These are phyloP conservation scores for Maniola hyperantus DNA, from an alignment of 2,888 invertebrate genomes.

Conservation along the genomic window DNA sequence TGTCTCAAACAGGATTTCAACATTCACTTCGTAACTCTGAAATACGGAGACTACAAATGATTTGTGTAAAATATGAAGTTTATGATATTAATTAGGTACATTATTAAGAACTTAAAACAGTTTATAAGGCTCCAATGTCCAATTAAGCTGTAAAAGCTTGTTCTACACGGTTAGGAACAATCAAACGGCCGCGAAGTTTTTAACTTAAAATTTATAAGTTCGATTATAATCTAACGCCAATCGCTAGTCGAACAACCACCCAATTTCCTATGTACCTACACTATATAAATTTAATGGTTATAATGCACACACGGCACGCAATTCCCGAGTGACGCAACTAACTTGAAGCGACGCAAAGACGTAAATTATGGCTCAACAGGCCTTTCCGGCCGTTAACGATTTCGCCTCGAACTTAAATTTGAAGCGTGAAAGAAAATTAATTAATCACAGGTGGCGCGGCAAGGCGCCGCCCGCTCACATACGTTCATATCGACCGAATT, in stretches of 20 bases:
- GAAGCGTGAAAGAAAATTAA: conserved; percentile 78
- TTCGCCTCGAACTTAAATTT: conserved; percentile 70
- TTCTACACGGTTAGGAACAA: conserved; percentile 5
- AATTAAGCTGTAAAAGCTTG: conserved; percentile 8
- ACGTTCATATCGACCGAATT: conserved; percentile 23
- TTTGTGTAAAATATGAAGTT: conserved; percentile 1
- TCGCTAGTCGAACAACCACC: conserved; percentile 72
- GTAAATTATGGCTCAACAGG: conserved; percentile 79
- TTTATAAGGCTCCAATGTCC: not conserved
- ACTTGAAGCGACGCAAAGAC: conserved; percentile 67
- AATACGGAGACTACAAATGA: not conserved
- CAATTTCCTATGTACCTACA: conserved; percentile 75
- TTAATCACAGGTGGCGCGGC: conserved; percentile 69
- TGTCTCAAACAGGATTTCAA: conserved; percentile 58
- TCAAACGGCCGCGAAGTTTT: conserved; percentile 14
- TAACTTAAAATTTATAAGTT: conserved; percentile 44
- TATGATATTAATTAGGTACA: not conserved
- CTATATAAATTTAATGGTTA: conserved; percentile 74
- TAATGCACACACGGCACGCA: conserved; percentile 71
- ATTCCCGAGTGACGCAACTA: conserved; percentile 73
- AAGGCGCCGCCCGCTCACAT: conserved; percentile 22
- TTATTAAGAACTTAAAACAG: not conserved
- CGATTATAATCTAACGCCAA: conserved; percentile 66
- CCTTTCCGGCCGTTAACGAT: conserved; percentile 77
- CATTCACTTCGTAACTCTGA: not conserved